Evolutionary conservation across 2,113 vertebrate species (phyloP).

Genomic region (Perca flavescens): DNA sequence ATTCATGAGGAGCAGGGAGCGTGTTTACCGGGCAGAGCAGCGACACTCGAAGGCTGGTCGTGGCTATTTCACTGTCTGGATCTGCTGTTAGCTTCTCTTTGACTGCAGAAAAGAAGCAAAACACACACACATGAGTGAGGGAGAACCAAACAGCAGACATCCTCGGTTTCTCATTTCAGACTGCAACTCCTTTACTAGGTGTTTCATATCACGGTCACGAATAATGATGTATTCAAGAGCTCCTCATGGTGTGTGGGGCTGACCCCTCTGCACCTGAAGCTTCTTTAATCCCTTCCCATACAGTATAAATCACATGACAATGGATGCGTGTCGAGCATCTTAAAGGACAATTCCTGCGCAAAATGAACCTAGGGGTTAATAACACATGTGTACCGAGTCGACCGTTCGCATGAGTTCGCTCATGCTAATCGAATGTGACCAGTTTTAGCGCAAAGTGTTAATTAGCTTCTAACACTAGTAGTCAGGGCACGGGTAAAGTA

Average conservation of each 20-base stretch:
- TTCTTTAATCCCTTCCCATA: background rate
- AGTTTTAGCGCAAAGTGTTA: too few species aligned
- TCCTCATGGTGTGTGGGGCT: background rate
- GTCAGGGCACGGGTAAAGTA: too few species aligned
- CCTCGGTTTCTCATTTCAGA: background rate
- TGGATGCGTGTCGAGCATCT: background rate
- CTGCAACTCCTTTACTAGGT: background rate
- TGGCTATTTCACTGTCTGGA: conserved; percentile 99
- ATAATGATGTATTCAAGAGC: background rate
- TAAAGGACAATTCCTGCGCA: too few species aligned
- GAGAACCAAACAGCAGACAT: background rate
- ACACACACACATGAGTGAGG: conserved; percentile 10
- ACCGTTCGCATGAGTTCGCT: too few species aligned
- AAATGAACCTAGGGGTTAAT: too few species aligned
- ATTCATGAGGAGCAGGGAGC: background rate
- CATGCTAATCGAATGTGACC: too few species aligned
- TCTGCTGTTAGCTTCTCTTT: conserved; percentile 99
- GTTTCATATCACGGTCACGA: background rate
- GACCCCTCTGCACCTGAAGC: background rate
- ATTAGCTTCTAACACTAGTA: too few species aligned
- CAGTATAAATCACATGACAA: background rate
- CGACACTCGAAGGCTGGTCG: conserved; percentile 97
- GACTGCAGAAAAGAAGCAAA: conserved; percentile 83
- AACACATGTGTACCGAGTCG: too few species aligned
- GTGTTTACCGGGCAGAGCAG: conserved; percentile 96